Conservation (phyloP, 2,113 vertebrate genomes). For the Aramus guarauna region DNA sequence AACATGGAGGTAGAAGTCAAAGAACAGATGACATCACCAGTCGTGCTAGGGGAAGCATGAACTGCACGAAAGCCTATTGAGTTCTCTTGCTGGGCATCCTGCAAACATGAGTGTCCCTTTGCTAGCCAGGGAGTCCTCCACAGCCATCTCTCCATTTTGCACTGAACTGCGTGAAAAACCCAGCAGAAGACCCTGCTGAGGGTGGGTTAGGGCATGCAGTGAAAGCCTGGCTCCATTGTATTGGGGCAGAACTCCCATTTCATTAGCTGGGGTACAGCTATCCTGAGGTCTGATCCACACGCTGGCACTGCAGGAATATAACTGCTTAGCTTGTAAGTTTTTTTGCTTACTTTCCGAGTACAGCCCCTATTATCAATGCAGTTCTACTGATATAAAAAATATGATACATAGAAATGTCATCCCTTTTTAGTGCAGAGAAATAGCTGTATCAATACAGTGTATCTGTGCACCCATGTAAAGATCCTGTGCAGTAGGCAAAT, state of each 20-base stretch:
- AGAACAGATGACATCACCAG: rapidly evolving
- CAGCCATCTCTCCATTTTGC: not conserved
- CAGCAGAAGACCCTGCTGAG: not conserved
- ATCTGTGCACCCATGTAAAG: not conserved
- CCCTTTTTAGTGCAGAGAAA: not conserved
- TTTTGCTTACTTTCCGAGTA: not conserved
- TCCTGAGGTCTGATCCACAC: not conserved
- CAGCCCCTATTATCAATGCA: too few species aligned
- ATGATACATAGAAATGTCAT: not conserved
- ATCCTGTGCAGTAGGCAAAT: not conserved
- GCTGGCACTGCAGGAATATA: not conserved
- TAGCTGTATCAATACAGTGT: rapidly evolving
- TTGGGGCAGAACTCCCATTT: not conserved
- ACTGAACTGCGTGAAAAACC: not conserved
- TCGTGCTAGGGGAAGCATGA: not conserved
- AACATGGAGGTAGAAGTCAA: rapidly evolving
- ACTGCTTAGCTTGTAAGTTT: not conserved
- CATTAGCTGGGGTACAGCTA: not conserved
- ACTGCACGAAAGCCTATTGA: not conserved
- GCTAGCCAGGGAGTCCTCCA: not conserved
- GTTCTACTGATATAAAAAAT: not conserved
- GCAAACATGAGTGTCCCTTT: too few species aligned
- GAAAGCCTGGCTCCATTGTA: not conserved
- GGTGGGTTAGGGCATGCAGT: rapidly evolving
- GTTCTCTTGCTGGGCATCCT: not conserved